A percentile compares a stretch with the other conserved stretches of the same genome.
phyloP scores from a whole-genome alignment of 2,113 vertebrate species.

The Erpornis zantholeuca region DNA sequence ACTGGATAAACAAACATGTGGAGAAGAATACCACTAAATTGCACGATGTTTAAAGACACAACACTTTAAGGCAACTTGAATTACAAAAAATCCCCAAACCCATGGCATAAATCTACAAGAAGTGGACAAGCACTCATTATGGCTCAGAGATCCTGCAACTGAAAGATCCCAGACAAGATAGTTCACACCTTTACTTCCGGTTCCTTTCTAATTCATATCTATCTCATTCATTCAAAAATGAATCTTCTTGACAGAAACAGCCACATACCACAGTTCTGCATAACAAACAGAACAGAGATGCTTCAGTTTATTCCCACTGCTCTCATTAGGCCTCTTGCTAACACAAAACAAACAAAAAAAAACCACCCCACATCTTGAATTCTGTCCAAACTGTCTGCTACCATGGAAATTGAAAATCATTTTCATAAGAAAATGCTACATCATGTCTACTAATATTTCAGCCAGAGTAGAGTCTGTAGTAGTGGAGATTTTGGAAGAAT shows the following conservation, averaged over 20 bases:
- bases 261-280: neutral
- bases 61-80: neutral
- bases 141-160: neutral
- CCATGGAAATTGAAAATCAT: neutral
- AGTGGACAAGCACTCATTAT: neutral
- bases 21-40: neutral
- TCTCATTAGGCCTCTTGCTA: neutral
- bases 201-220: neutral
- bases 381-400: neutral
- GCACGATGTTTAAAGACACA: neutral
- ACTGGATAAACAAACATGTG: neutral
- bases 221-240: neutral
- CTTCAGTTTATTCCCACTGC: neutral
- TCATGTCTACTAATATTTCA: neutral
- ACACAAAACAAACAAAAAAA: neutral
- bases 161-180: neutral
- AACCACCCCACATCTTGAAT: neutral
- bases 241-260: neutral
- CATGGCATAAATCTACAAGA: neutral
- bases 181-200: neutral
- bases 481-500: neutral
- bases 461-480: neutral
- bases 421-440: neutral
- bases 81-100: neutral
- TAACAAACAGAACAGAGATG: neutral